Conservation (phyloP, 2,113 vertebrate genomes). For the Hymenochirus boettgeri region DNA sequence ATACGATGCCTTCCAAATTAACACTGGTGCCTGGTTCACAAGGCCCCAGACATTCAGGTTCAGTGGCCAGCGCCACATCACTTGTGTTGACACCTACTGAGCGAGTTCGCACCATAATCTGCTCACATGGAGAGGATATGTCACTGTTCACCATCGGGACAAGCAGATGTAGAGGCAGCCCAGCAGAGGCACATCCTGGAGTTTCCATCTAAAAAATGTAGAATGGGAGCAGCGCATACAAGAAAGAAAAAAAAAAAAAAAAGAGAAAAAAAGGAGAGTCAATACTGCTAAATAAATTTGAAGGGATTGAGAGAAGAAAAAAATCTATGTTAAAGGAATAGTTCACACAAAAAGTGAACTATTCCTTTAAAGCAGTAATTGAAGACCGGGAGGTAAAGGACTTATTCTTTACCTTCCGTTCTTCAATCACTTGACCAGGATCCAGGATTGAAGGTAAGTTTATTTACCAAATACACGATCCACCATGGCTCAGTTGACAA, state of each 20-base stretch:
- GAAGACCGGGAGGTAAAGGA: too few relatives aligned
- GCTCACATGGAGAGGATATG: constrained; percentile 94
- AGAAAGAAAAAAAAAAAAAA: not conserved
- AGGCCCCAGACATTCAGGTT: constrained; percentile 94
- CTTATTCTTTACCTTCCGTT: too few relatives aligned
- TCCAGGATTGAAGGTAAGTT: too few relatives aligned
- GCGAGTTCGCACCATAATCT: constrained; percentile 98
- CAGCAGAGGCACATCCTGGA: constrained; percentile 86
- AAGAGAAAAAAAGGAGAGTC: not conserved
- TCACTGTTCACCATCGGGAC: constrained; percentile 82
- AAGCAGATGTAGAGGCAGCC: constrained; percentile 88
- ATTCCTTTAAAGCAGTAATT: too few relatives aligned
- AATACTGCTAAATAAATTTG: too few relatives aligned
- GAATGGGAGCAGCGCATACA: not conserved
- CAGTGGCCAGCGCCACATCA: constrained; percentile 89
- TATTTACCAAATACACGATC: too few relatives aligned
- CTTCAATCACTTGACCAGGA: too few relatives aligned
- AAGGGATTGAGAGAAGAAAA: too few relatives aligned
- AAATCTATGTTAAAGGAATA: too few relatives aligned
- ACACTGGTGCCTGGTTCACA: constrained; percentile 97
- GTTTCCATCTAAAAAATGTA: constrained; percentile 81
- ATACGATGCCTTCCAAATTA: constrained; percentile 97
- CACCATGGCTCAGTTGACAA: too few relatives aligned
- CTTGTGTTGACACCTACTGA: constrained; percentile 95
- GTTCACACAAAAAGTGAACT: too few relatives aligned